A percentile compares a stretch with the other conserved stretches of the same genome.
Conservation (phyloP, 2,888 invertebrate species). For the Drosophila tripunctata region DNA sequence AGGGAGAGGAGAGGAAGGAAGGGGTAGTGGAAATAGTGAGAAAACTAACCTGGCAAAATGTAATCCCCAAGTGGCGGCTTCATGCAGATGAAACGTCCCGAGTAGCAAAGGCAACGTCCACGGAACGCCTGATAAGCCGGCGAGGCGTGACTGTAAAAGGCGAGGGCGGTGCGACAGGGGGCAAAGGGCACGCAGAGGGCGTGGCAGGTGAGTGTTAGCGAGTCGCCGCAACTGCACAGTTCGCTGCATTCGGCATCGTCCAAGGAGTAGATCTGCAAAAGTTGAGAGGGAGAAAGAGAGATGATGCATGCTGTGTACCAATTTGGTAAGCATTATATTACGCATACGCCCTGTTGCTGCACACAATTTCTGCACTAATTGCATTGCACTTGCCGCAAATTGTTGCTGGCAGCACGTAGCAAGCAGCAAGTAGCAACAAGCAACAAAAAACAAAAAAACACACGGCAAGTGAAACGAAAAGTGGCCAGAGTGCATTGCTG, state of each 20-base stretch:
- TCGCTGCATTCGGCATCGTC: constrained; percentile 96
- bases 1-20: not conserved
- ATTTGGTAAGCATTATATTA: constrained; percentile 45
- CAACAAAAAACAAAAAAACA: constrained; percentile 3
- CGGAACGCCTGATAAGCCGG: constrained; percentile 95
- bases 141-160: constrained; percentile 95
- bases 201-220: constrained; percentile 91
- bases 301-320: not conserved
- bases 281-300: constrained; percentile 8
- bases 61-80: constrained; percentile 89
- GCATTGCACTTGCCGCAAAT: constrained; percentile 46
- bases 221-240: constrained; percentile 93
- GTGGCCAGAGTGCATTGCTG: constrained; percentile 49
- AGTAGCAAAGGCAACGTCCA: constrained; percentile 95
- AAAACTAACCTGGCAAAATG: constrained; percentile 82
- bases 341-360: constrained; percentile 54
- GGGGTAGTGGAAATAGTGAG: no score
- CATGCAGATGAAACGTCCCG: constrained; percentile 96
- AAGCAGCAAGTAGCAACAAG: constrained; percentile 27
- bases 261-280: constrained; percentile 85
- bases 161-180: constrained; percentile 94
- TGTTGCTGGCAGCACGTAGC: constrained; percentile 33
- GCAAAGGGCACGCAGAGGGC: constrained; percentile 94
- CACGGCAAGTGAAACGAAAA: constrained; percentile 46
- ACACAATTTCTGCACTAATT: constrained; percentile 50